Percentiles rank a stretch among this genome's conserved stretches.
Evolutionary conservation across 2,888 invertebrate species (phyloP).

Genomic region (Allacma fusca): DNA sequence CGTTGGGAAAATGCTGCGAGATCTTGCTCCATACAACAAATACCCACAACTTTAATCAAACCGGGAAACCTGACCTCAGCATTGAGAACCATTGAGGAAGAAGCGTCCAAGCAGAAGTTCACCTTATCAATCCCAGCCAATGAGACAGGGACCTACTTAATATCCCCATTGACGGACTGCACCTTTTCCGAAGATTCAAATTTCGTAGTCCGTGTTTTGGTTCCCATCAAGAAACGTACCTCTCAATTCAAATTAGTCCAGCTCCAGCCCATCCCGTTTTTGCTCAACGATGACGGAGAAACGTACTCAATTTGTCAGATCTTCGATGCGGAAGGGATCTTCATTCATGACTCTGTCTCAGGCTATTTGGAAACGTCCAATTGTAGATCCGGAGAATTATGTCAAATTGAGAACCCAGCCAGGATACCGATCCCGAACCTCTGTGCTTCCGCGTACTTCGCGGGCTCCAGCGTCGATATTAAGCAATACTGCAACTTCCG

Average conservation of each 20-base stretch:
- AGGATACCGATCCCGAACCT: slow-evolving; percentile 47
- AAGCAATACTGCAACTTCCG: slow-evolving; percentile 52
- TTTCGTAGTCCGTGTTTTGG: slow-evolving; percentile 51
- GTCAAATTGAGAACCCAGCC: slow-evolving; percentile 45
- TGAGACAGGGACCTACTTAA: slow-evolving; percentile 50
- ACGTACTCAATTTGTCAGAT: slow-evolving; percentile 48
- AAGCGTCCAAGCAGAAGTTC: slow-evolving; percentile 34
- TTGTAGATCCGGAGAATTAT: slow-evolving; percentile 44
- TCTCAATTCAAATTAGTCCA: slow-evolving; percentile 45
- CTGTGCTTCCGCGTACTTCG: slow-evolving; percentile 52
- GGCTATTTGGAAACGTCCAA: slow-evolving; percentile 45
- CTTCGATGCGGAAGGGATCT: slow-evolving; percentile 38
- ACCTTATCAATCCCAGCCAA: slow-evolving; percentile 40
- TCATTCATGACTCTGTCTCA: slow-evolving; percentile 46
- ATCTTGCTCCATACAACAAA: slow-evolving; percentile 47
- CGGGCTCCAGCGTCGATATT: slow-evolving; percentile 38
- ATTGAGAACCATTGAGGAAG: slow-evolving; percentile 41
- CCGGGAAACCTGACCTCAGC: slow-evolving; percentile 48
- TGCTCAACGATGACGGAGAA: slow-evolving; percentile 47
- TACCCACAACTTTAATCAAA: slow-evolving; percentile 50
- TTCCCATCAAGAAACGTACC: slow-evolving; percentile 45
- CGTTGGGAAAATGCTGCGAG: slow-evolving; percentile 54
- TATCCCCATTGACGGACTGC: slow-evolving; percentile 54
- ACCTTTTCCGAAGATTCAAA: slow-evolving; percentile 50
- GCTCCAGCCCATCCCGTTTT: slow-evolving; percentile 52